Base-by-base conservation (phyloP, 2,113 vertebrate species). In the Aepyceros melampus region DNA sequence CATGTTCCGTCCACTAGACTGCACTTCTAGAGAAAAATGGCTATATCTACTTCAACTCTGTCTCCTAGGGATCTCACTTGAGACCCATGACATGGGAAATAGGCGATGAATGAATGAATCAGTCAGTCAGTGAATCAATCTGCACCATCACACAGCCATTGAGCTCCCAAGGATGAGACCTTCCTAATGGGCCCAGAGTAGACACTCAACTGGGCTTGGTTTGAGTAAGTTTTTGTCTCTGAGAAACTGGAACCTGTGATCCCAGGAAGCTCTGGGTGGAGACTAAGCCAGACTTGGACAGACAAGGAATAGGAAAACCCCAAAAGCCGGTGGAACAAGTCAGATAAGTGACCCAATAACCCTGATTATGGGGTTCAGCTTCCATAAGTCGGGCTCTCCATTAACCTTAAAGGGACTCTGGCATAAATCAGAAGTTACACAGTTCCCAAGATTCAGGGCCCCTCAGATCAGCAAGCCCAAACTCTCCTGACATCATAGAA, bases 241-340 rank as follows among this genome's bases (percentile, higher is more conserved):
- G 21, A 87, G 58, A 49, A 94, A 31, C 29, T 47, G 29, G 12
- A 88, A 23, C 29, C n/a, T 78, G 4, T 45, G 14, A 40, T 62
- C 29, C 51, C 55, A 90, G 88, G 21, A 36, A 40, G 16, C n/a
- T n/a, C 40, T 60, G 58, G 21, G 36, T 78, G 33, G 78, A 89
- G 85, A 96, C 31, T 53, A 93, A 89, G 64, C 45, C 84, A 95
- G 74, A 29, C 31, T 64, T 94, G 81, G 56, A 33, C 40, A 96
- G 27, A 96, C 76, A 93, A 74, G 36, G 21, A 74, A 91, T 33
- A n/a, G 29, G 78, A 17, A 97, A 87, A 89, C 76, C 56, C 29
- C 76, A 71, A 93, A 88, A 97, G 76, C 64, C 89, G 33, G 81
- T 36, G 33, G 36, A 95, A 90, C 81, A 58, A 49, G 81, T 27